phyloP scores from a whole-genome alignment of 2,113 vertebrate genomes.

The Callocephalon fimbriatum region DNA sequence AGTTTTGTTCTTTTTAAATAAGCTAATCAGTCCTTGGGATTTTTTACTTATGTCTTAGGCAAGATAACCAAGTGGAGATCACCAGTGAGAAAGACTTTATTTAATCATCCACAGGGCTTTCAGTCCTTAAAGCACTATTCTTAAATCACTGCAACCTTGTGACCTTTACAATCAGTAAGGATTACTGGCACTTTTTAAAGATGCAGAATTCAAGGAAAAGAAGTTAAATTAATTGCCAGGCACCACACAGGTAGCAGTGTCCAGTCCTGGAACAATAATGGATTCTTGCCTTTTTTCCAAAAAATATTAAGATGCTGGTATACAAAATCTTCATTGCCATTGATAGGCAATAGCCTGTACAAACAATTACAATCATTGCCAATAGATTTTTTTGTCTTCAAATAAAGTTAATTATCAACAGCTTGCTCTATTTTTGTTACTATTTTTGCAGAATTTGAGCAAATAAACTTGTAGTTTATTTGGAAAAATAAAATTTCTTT shows the following conservation, averaged over 20 bases:
- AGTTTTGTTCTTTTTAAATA: background rate
- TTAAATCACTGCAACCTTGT: background rate
- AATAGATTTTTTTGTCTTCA: background rate
- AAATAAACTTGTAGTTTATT: background rate
- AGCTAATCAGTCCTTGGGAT: background rate
- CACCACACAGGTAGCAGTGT: background rate
- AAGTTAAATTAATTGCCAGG: background rate
- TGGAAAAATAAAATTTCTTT: background rate
- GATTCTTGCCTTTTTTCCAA: background rate
- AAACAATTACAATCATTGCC: background rate
- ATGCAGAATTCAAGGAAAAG: background rate
- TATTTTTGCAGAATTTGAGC: background rate
- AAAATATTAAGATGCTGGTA: background rate
- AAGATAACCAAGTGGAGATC: background rate
- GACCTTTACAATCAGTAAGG: background rate
- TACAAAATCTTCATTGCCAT: background rate
- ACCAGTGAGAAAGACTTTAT: background rate
- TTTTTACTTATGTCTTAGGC: background rate
- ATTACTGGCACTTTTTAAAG: background rate
- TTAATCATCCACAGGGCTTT: background rate
- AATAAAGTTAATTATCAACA: background rate
- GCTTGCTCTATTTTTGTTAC: background rate
- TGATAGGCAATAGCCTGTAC: background rate
- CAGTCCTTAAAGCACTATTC: background rate
- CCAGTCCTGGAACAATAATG: background rate